Evolutionary conservation across 2,888 invertebrate species (phyloP).

Genomic region (Microdon myrmicae): DNA sequence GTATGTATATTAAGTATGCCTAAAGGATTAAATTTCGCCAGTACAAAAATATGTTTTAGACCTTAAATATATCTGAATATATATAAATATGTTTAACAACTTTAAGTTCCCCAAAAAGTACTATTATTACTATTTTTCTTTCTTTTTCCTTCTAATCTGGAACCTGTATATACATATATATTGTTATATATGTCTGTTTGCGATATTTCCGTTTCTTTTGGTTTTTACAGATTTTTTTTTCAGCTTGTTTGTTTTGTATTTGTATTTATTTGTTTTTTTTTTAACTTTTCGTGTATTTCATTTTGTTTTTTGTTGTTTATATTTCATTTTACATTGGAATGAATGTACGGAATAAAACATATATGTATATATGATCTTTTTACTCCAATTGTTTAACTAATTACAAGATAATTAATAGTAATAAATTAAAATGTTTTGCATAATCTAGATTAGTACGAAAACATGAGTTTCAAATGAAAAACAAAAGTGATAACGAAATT

Average conservation of each 20-base stretch:
- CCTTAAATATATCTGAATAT: slow-evolving; percentile 49
- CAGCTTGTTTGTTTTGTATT: slow-evolving; percentile 7
- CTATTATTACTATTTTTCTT: slow-evolving; percentile 1
- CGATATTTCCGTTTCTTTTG: slow-evolving; percentile 6
- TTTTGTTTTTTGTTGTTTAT: slow-evolving; percentile 17
- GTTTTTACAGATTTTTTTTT: not conserved
- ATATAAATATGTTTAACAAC: slow-evolving; percentile 32
- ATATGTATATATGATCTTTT: slow-evolving; percentile 13
- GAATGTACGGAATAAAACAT: slow-evolving; percentile 32
- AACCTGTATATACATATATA: slow-evolving; percentile 6
- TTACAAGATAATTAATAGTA: slow-evolving; percentile 10
- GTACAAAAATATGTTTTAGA: slow-evolving; percentile 46
- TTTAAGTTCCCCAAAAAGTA: too few species aligned
- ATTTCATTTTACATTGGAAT: slow-evolving; percentile 35
- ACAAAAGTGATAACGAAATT: slow-evolving; percentile 3
- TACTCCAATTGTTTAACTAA: slow-evolving; percentile 21
- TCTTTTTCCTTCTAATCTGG: slow-evolving; percentile 12
- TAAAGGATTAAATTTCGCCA: slow-evolving; percentile 50
- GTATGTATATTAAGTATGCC: slow-evolving; percentile 30
- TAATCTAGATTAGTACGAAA: slow-evolving; percentile 7
- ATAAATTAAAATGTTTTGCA: not conserved
- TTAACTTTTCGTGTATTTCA: too few species aligned
- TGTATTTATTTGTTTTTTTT: slow-evolving; percentile 14
- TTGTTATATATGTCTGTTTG: too few species aligned
- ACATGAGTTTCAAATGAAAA: slow-evolving; percentile 5